A percentile compares a stretch with the other conserved stretches of the same genome.
Evolutionary conservation across 2,113 vertebrate genomes (phyloP).

Genomic region (Odocoileus virginianus): DNA sequence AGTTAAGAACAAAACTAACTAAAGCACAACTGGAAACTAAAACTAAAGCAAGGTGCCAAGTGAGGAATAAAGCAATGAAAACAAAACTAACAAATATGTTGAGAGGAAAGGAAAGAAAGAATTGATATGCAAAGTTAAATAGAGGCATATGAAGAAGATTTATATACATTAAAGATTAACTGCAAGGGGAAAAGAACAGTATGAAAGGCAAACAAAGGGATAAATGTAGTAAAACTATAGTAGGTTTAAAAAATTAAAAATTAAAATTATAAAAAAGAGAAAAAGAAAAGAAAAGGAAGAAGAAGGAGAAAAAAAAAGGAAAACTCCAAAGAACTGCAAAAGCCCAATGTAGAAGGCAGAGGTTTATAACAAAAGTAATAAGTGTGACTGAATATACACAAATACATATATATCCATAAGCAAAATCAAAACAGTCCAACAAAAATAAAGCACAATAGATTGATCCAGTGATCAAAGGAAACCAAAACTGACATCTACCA

Average conservation of each 20-base stretch:
- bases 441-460: neutral
- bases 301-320: neutral
- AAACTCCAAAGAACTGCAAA: neutral
- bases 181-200: neutral
- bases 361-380: neutral
- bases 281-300: neutral
- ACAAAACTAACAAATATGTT: neutral
- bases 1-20: neutral
- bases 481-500: neutral
- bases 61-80: neutral
- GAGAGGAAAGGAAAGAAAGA: neutral
- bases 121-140: neutral
- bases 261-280: neutral
- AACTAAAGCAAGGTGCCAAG: neutral
- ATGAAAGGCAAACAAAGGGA: neutral
- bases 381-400: neutral
- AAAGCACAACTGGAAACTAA: neutral
- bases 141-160: neutral
- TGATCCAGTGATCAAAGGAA: neutral
- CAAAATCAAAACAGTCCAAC: neutral
- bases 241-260: neutral
- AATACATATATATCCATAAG: neutral
- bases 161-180: neutral
- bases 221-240: neutral
- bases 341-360: neutral